Evolutionary conservation across 2,113 vertebrate species (phyloP).

Genomic region (Amazona vittata): DNA sequence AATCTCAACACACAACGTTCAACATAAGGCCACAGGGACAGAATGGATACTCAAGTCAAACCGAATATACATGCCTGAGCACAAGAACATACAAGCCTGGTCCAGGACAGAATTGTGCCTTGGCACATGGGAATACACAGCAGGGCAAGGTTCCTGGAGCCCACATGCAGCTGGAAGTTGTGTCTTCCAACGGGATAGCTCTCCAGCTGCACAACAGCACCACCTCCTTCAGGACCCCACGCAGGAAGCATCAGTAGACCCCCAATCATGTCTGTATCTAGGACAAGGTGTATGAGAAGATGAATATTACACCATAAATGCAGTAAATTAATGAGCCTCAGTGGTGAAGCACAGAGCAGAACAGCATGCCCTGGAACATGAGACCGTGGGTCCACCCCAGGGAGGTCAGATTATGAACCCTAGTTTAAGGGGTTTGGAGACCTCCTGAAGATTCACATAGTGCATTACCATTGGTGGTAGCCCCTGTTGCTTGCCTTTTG

Average conservation of each 20-base stretch:
- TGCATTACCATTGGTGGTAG: accelerated
- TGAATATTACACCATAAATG: neutral
- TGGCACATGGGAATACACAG: neutral
- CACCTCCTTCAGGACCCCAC: neutral
- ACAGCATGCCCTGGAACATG: neutral
- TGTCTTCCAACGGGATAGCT: neutral
- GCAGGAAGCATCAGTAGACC: neutral
- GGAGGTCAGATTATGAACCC: neutral
- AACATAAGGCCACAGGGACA: neutral
- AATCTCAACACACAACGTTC: neutral
- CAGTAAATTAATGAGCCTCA: neutral
- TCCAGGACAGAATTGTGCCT: neutral
- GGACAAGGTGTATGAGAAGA: neutral
- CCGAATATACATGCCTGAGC: neutral
- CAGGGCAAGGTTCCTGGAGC: neutral
- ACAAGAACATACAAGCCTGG: neutral
- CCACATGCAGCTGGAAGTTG: neutral
- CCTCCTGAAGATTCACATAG: neutral
- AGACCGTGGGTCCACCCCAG: neutral
- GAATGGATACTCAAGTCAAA: neutral
- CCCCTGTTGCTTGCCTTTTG: neutral
- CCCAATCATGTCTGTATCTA: neutral
- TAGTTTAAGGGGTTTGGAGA: neutral
- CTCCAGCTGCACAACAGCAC: neutral
- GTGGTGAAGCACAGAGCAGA: neutral